Base-by-base conservation (phyloP, 2,888 invertebrate species). In the Meiosimyza decipiens region DNA sequence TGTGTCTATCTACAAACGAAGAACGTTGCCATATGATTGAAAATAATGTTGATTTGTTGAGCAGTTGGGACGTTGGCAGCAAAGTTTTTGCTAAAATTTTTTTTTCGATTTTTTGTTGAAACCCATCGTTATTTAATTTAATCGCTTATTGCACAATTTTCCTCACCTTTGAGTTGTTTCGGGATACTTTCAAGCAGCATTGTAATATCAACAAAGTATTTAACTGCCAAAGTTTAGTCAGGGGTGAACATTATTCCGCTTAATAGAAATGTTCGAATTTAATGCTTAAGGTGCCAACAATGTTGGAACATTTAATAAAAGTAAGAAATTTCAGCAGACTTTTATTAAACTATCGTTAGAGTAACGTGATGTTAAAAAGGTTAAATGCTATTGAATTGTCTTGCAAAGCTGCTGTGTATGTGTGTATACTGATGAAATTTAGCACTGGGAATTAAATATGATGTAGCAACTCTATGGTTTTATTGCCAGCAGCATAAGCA, bases 61-160 rank as follows among this genome's bases (percentile, higher is more conserved):
- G 6, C 49, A n/a, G 12, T 69, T 51, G 50, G n/a, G 18, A 55
- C 33, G 33, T 9, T 59, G 51, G 9, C 13, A 47, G 11, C 47
- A 18, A 40, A n/a, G 28, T 50, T 73, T 75, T 71, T 71, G 74
- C 69, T 75, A 71, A 12, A 9, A 9, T 1, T 40, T 40, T 40
- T 40, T 40, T 40, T 28, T 28, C 4, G 3, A 3, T 40, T 40
- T 40, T 40, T 40, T 1, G 40, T 40, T 40, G 40, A 9, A 40
- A 40, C 40, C 18, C 70, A 66, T 70, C 33, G 60, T 52, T 73
- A 70, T 73, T 65, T 73, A 73, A 73, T 65, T 73, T 70, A 65
- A 73, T 70, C 60, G 70, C 70, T 73, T 73, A 73, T 63, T 49
- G 65, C 66, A 60, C 33, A 66, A 59, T 70, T 73, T 70, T 63